These are phyloP conservation scores for Poecilia velifera DNA, from an alignment of 2,797 vertebrate species.

Conservation along the genomic window DNA sequence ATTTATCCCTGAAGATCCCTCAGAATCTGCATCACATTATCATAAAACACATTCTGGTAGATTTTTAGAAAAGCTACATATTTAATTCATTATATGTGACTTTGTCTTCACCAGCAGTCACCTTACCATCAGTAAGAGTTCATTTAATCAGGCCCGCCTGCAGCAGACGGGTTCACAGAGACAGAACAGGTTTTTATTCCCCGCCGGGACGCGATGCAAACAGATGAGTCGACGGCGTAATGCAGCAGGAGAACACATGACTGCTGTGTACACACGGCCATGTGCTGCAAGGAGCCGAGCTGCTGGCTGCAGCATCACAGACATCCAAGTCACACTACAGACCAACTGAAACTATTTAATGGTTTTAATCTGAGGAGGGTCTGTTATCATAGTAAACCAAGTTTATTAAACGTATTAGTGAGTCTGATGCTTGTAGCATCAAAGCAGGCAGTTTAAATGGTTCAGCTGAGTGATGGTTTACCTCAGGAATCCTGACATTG, in stretches of 20 bases:
- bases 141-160: constrained; percentile 5
- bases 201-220: constrained; percentile 1
- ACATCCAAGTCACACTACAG: too few species aligned
- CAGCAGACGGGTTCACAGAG: not conserved
- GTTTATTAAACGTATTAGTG: too few species aligned
- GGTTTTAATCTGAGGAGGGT: not conserved
- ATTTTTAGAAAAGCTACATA: not conserved
- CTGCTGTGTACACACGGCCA: not conserved
- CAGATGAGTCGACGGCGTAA: not conserved
- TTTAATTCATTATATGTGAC: not conserved
- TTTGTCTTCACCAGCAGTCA: not conserved
- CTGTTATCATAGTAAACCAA: too few species aligned
- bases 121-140: not conserved
- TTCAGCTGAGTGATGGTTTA: too few species aligned
- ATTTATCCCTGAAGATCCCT: not conserved
- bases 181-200: not conserved
- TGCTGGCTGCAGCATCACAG: not conserved
- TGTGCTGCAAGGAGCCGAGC: not conserved
- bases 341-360: not conserved
- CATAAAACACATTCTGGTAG: not conserved
- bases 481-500: too few species aligned
- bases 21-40: not conserved
- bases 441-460: too few species aligned
- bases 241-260: not conserved
- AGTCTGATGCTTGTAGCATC: too few species aligned